These are phyloP conservation scores for Oscheius sp. DNA, from an alignment of 2,888 invertebrate species.

Conservation along the genomic window DNA sequence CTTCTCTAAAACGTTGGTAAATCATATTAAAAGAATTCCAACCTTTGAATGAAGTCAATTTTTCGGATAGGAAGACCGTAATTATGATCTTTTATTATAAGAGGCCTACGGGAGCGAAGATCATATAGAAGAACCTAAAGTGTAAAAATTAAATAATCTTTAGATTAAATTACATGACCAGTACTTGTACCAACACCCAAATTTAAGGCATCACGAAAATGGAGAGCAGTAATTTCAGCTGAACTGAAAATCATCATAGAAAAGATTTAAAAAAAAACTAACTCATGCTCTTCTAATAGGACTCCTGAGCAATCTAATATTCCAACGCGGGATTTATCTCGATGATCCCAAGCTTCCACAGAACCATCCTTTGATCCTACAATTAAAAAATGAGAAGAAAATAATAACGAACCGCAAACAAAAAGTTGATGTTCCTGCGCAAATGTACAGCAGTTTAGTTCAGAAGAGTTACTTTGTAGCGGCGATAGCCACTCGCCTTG, in stretches of 20 bases:
- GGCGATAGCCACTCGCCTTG: constrained; percentile 92
- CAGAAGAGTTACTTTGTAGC: constrained; percentile 77
- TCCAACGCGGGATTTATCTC: constrained; percentile 81
- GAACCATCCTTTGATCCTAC: constrained; percentile 76
- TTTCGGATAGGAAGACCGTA: constrained; percentile 89
- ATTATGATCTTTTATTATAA: constrained; percentile 90
- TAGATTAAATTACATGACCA: constrained; percentile 79
- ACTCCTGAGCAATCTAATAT: constrained; percentile 82
- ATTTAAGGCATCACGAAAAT: constrained; percentile 73
- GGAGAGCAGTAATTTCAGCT: constrained; percentile 78
- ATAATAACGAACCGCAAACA: constrained; percentile 69
- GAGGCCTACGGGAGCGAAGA: constrained; percentile 87
- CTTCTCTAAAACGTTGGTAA: constrained; percentile 33
- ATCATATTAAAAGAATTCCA: background rate
- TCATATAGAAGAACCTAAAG: constrained; percentile 83
- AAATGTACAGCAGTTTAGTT: constrained; percentile 83
- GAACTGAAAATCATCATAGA: background rate
- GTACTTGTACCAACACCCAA: constrained; percentile 89
- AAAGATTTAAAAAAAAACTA: constrained; percentile 39
- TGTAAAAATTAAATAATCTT: constrained; percentile 15
- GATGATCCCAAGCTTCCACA: constrained; percentile 96
- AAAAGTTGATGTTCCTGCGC: constrained; percentile 89
- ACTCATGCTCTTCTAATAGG: constrained; percentile 40
- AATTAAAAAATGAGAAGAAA: background rate
- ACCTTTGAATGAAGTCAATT: constrained; percentile 79